A percentile compares a stretch with the other conserved stretches of the same genome.
phyloP scores from a whole-genome alignment of 2,888 invertebrate species.

The Nomada lathburiana region DNA sequence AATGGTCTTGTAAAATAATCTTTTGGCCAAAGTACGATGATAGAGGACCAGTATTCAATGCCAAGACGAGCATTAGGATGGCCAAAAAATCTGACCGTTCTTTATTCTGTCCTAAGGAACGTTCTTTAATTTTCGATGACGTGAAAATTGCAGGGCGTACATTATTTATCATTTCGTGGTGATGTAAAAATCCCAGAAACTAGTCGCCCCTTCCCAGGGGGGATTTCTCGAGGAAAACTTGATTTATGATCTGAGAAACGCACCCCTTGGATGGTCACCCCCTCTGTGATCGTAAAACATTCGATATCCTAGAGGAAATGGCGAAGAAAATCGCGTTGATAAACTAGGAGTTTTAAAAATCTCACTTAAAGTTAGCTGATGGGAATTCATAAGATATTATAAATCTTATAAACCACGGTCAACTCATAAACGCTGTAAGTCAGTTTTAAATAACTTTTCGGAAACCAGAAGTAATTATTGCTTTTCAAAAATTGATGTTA shows the following conservation, averaged over 20 bases:
- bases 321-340: constrained; percentile 35
- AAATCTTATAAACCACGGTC: background rate
- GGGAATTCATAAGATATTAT: background rate
- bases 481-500: too few relatives aligned
- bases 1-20: constrained; percentile 72
- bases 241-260: constrained; percentile 62
- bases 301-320: constrained; percentile 53
- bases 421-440: too few relatives aligned
- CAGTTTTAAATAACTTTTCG: too few relatives aligned
- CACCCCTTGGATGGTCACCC: constrained; percentile 32
- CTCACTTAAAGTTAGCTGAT: constrained; percentile 42
- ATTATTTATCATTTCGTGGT: constrained; percentile 70
- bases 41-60: constrained; percentile 60
- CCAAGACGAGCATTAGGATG: constrained; percentile 48
- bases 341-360: constrained; percentile 32
- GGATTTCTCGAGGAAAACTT: constrained; percentile 59
- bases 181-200: constrained; percentile 65
- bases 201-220: constrained; percentile 44
- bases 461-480: too few relatives aligned
- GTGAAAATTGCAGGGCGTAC: constrained; percentile 45
- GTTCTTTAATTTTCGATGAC: constrained; percentile 42
- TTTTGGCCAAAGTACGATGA: constrained; percentile 72
- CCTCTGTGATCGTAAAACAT: constrained; percentile 63
- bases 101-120: background rate
- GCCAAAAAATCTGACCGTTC: constrained; percentile 52